Evolutionary conservation across 2,797 vertebrate genomes (phyloP), one percentile per base, ranked within the genome.

Genomic region (Odontamblyopus lacepedii): DNA sequence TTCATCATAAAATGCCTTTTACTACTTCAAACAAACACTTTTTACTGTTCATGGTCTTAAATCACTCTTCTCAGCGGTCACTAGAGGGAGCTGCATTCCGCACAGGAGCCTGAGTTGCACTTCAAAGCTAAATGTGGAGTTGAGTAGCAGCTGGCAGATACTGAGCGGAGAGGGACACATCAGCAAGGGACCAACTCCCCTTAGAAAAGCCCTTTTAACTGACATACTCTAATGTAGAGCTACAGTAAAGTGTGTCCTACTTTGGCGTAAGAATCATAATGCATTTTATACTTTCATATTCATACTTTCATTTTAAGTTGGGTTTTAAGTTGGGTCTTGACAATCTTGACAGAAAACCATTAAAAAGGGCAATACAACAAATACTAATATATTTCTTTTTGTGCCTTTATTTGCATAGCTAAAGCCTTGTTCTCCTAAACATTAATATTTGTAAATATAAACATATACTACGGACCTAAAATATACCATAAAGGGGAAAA

Each of bases 21-120:
- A 59, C 27, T 63, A 11, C 6, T 30, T 30, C 70, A 65, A 71
- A 83, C 30, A 70, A 67, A 75, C 67, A 50, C 59, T 19, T 64
- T 71, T 59, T 76, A 41, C 69, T 59, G 70, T 66, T 41, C 7
- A 2, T 63, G 59, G 55, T 73, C 51, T 83, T 84, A 73, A 78
- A 81, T 80, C 63, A 81, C 68, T 73, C 51, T 64, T 69, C 73
- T 76, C 72, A 67, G 69, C 50, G 68, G 76, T 78, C 69, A 63
- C 74, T 27, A 29, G 44, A 51, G 69, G 71, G 48, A 63, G 19
- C 62, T 72, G n/a, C 38, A 71, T 63, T 71, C 57, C 61, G 67
- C 50, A 29, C 44, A 67, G 71, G 61, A 63, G 76, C 56, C 2
- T 75, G 73, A 79, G 78, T 29, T 75, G 79, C 74, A 76, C 68